Conservation (phyloP, 2,113 vertebrate species). For the Orcinus orca region DNA sequence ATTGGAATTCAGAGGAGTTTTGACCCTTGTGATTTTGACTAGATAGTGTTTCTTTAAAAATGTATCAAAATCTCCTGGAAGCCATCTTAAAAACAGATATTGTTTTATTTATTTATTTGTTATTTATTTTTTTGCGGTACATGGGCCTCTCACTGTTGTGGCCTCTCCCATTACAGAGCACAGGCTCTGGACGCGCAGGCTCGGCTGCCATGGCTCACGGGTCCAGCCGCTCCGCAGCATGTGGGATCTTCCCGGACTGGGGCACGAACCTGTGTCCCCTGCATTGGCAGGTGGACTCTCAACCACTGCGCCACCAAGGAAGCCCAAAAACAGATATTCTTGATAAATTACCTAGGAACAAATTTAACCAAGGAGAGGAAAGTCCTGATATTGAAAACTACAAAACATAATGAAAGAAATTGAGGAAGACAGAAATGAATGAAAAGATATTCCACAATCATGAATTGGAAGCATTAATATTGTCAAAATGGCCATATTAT, state of each 20-base stretch:
- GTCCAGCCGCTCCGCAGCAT: fast-evolving
- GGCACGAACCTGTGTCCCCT: no score
- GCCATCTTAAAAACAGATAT: neutral
- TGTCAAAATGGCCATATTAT: neutral
- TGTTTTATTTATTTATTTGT: neutral
- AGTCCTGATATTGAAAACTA: neutral
- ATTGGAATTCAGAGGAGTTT: neutral
- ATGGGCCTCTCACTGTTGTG: no score
- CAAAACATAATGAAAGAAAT: neutral
- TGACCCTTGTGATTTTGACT: neutral
- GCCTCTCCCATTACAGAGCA: no score
- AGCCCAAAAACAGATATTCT: neutral
- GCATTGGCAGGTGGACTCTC: no score
- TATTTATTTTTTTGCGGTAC: no score
- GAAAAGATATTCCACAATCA: neutral
- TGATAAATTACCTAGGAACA: neutral
- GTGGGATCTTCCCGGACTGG: no score
- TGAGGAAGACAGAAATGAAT: neutral
- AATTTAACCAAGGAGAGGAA: neutral
- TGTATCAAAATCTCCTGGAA: neutral
- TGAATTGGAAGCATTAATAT: neutral
- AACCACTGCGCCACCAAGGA: neutral
- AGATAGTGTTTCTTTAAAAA: neutral
- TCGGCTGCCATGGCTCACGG: no score
- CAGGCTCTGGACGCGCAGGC: no score